These are phyloP conservation scores for Ormyrus thymus DNA, from an alignment of 2,888 invertebrate genomes.

Conservation along the genomic window DNA sequence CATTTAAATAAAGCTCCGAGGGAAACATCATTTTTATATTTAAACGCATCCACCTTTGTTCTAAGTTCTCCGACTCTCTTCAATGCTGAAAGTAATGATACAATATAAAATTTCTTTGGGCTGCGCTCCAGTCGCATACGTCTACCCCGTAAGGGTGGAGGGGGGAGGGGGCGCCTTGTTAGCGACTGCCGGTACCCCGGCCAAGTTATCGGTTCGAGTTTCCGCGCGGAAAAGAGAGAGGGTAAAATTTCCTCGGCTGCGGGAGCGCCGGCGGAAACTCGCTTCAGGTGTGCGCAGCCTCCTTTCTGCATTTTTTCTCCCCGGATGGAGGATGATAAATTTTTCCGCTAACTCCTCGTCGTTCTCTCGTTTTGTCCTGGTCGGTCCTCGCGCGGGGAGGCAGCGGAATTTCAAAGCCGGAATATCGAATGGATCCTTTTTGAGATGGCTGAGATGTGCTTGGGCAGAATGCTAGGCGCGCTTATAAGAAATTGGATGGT, in stretches of 20 bases:
- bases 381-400: not conserved
- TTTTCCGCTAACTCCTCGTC: not conserved
- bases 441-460: no score
- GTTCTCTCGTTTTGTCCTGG: constrained; percentile 26
- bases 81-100: constrained; percentile 48
- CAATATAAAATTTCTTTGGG: constrained; percentile 63
- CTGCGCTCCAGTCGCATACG: constrained; percentile 10
- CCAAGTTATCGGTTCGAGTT: constrained; percentile 49
- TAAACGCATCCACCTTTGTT: no score
- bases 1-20: no score
- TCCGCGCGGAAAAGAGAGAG: constrained; percentile 1
- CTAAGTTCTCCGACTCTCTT: constrained; percentile 15
- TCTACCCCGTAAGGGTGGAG: not conserved
- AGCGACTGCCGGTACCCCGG: constrained; percentile 26
- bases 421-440: no score
- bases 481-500: no score
- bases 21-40: no score
- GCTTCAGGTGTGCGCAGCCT: constrained; percentile 26
- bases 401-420: not conserved
- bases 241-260: constrained; percentile 29
- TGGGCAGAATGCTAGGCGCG: no score
- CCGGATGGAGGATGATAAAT: constrained; percentile 48
- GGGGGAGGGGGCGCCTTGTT: constrained; percentile 28
- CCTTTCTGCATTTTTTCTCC: constrained; percentile 25
- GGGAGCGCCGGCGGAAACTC: not conserved